Percentiles rank a stretch among this genome's conserved stretches.
Evolutionary conservation across 2,888 invertebrate species (phyloP).

Genomic region (Agapostemon virescens): DNA sequence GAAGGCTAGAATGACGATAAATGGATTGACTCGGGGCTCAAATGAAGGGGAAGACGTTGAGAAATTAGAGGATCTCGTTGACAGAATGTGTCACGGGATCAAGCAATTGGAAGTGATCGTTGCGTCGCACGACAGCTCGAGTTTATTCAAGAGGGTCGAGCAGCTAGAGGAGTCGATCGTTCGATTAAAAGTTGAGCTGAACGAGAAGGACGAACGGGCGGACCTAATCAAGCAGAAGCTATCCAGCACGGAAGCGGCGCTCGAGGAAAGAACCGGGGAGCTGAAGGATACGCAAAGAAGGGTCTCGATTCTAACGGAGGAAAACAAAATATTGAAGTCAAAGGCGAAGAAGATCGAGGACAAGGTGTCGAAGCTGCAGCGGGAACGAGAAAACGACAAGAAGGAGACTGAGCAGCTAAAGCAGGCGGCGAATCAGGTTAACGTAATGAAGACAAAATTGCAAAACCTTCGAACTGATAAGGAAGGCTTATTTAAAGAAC

Average conservation of each 20-base stretch:
- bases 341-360: conserved; percentile 36
- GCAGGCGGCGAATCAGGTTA: conserved; percentile 50
- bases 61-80: conserved; percentile 45
- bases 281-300: conserved; percentile 33
- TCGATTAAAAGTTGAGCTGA: conserved; percentile 42
- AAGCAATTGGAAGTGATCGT: conserved; percentile 62
- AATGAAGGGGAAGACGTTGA: conserved; percentile 6
- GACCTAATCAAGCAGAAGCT: conserved; percentile 46
- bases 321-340: conserved; percentile 40
- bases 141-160: conserved; percentile 53
- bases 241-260: conserved; percentile 38
- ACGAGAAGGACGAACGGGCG: conserved; percentile 46
- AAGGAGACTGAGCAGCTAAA: conserved; percentile 40
- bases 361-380: conserved; percentile 39
- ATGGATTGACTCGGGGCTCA: conserved; percentile 35
- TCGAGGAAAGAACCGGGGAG: conserved; percentile 42
- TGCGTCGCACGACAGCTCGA: conserved; percentile 45
- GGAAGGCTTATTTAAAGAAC: conserved; percentile 47
- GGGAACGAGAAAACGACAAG: conserved; percentile 42
- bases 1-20: conserved; percentile 42
- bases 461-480: conserved; percentile 45
- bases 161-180: conserved; percentile 59
- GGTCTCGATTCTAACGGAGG: conserved; percentile 31
- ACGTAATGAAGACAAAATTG: conserved; percentile 41
- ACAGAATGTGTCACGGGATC: conserved; percentile 56